These are phyloP conservation scores for Rhagonycha lutea DNA, from an alignment of 2,888 invertebrate species.

Conservation along the genomic window DNA sequence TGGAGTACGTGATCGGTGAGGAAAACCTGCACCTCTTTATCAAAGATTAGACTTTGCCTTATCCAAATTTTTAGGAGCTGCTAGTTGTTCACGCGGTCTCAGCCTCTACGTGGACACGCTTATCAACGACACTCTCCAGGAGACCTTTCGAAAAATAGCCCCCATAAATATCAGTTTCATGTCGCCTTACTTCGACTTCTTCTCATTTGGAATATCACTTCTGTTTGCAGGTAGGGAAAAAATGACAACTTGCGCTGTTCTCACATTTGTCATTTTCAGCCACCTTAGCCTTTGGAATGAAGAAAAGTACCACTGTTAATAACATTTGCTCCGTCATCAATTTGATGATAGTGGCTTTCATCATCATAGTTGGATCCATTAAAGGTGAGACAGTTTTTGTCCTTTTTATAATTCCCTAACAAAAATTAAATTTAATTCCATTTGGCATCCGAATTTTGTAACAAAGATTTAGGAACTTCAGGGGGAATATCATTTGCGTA, in stretches of 20 bases:
- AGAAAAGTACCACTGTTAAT: conserved; percentile 84
- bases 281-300: conserved; percentile 81
- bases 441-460: too few relatives aligned
- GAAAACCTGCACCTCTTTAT: not conserved
- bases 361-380: conserved; percentile 77
- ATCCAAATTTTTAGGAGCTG: conserved; percentile 63
- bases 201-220: conserved; percentile 74
- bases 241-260: not conserved
- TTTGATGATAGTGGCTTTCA: conserved; percentile 78
- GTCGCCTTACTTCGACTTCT: conserved; percentile 75
- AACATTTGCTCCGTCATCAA: conserved; percentile 86
- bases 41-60: not conserved
- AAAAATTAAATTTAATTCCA: too few relatives aligned
- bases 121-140: conserved; percentile 65
- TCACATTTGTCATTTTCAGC: conserved; percentile 54
- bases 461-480: too few relatives aligned
- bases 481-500: too few relatives aligned
- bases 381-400: conserved; percentile 63
- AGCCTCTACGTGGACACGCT: conserved; percentile 78
- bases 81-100: conserved; percentile 78
- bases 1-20: conserved; percentile 83
- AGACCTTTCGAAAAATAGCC: conserved; percentile 63
- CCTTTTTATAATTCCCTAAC: not conserved
- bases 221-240: conserved; percentile 66
- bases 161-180: conserved; percentile 69